phyloP scores from a whole-genome alignment of 1,140 invertebrate species.

The Subanguina moxae region DNA sequence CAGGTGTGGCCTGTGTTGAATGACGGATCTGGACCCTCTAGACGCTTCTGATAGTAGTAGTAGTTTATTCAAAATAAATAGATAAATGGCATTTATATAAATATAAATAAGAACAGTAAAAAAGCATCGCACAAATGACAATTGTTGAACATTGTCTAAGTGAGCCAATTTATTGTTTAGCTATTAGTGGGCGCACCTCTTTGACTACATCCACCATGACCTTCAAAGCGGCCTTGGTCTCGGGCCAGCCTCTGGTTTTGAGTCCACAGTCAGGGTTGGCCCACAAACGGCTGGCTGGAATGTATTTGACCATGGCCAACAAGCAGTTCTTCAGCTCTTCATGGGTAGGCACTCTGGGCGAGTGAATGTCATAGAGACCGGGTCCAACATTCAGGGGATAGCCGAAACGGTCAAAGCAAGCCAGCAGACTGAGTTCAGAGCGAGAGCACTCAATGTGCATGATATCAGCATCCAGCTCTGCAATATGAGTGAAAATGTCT shows the following conservation, averaged over 20 bases:
- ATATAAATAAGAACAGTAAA: too few species aligned
- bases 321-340: slow-evolving; percentile 20
- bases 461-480: slow-evolving; percentile 33
- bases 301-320: slow-evolving; percentile 17
- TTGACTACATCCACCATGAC: neutral
- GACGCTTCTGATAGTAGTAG: too few species aligned
- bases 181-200: neutral
- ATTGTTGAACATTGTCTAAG: too few species aligned
- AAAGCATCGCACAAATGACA: too few species aligned
- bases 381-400: slow-evolving; percentile 26
- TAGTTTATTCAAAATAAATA: too few species aligned
- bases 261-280: slow-evolving; percentile 34
- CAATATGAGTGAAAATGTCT: slow-evolving; percentile 28
- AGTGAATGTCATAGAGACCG: slow-evolving; percentile 35
- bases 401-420: slow-evolving; percentile 21
- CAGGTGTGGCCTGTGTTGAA: too few species aligned
- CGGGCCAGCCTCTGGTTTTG: slow-evolving; percentile 29
- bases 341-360: slow-evolving; percentile 19
- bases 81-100: too few species aligned
- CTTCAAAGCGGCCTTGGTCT: slow-evolving; percentile 17
- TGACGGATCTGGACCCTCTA: too few species aligned
- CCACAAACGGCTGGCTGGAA: slow-evolving; percentile 23
- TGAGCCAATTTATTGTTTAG: too few species aligned
- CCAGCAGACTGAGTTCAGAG: slow-evolving; percentile 23
- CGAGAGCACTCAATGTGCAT: slow-evolving; percentile 33